Evolutionary conservation across 2,113 vertebrate species (phyloP).

Genomic region (Scalopus aquaticus): DNA sequence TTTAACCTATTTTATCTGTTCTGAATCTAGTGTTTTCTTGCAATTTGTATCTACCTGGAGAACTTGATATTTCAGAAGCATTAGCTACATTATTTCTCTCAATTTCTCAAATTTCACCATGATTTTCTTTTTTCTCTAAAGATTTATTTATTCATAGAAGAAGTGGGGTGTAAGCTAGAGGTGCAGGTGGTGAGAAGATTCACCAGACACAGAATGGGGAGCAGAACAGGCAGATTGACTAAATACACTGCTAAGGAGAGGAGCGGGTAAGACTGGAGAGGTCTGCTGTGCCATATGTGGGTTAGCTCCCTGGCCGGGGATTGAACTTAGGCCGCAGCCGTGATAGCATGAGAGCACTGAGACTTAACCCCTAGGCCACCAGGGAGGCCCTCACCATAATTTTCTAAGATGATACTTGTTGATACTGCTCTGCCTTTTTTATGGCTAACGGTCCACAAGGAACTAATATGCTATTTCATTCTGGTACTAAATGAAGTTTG

Average conservation of each 20-base stretch:
- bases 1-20: slow-evolving; percentile 1
- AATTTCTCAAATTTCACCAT: neutral
- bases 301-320: too few relatives aligned
- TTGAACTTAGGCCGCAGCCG: too few relatives aligned
- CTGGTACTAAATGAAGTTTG: neutral
- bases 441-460: neutral
- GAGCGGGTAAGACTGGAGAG: too few relatives aligned
- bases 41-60: neutral
- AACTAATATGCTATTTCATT: neutral
- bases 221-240: too few relatives aligned
- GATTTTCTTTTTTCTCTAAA: neutral
- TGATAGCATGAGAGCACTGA: too few relatives aligned
- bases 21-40: slow-evolving; percentile 28
- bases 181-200: too few relatives aligned
- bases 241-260: too few relatives aligned
- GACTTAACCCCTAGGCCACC: too few relatives aligned
- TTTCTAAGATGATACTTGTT: neutral
- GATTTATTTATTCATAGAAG: too few relatives aligned
- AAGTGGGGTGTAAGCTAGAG: too few relatives aligned
- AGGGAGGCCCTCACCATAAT: neutral
- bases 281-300: too few relatives aligned
- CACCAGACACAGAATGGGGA: too few relatives aligned
- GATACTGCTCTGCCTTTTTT: neutral
- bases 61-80: neutral
- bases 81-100: neutral